phyloP scores from a whole-genome alignment of 2,888 invertebrate species.

The Smittia aterrima region DNA sequence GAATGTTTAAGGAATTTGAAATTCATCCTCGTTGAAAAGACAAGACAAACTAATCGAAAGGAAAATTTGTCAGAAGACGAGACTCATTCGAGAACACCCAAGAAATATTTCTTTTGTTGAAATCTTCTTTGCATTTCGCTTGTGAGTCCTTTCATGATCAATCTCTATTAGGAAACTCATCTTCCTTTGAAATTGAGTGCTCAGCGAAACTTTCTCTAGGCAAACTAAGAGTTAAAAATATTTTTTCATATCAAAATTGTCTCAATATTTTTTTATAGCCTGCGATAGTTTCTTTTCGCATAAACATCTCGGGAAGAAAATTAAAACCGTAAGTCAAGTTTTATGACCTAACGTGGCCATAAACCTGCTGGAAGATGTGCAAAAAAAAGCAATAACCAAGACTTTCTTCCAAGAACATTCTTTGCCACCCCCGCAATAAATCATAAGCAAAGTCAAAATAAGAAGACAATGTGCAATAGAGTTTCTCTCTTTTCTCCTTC shows the following conservation, averaged over 20 bases:
- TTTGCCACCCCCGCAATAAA: slow-evolving; percentile 38
- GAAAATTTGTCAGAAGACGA: slow-evolving; percentile 30
- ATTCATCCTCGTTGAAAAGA: slow-evolving; percentile 2
- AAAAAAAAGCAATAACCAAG: slow-evolving; percentile 26
- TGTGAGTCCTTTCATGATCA: background rate
- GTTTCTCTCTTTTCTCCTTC: background rate
- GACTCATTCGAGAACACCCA: slow-evolving; percentile 21
- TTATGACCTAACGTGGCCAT: slow-evolving; percentile 29
- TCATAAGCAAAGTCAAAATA: slow-evolving; percentile 24
- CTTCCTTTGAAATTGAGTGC: no score
- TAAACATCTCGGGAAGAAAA: background rate
- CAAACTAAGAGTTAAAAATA: no score
- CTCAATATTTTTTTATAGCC: no score
- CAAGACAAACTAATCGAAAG: slow-evolving; percentile 12
- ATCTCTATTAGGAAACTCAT: no score
- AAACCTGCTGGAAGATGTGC: slow-evolving; percentile 37
- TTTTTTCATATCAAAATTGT: no score
- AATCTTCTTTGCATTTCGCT: background rate
- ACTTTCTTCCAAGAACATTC: slow-evolving; percentile 28
- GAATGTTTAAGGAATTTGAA: background rate
- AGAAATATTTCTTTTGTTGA: slow-evolving; percentile 4
- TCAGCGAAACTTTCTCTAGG: no score
- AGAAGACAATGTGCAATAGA: slow-evolving; percentile 19
- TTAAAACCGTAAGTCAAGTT: slow-evolving; percentile 40
- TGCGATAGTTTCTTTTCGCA: no score